Percentiles rank a stretch among this genome's conserved stretches.
Conservation (phyloP, 2,888 invertebrate species). For the Merodon equestris region DNA sequence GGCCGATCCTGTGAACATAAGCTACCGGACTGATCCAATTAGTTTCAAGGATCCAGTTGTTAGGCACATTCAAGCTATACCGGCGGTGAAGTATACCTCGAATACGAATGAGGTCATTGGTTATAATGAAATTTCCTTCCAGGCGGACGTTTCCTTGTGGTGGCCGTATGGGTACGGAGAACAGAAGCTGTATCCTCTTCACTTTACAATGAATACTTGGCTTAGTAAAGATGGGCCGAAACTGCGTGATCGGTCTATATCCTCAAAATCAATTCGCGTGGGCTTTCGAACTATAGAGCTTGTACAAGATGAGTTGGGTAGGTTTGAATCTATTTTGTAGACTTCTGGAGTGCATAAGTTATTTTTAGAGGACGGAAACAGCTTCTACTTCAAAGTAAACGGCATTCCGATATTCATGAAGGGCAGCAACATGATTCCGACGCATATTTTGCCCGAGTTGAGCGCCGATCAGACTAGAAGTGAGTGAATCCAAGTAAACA, state of each 20-base stretch:
- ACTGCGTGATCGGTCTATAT: constrained; percentile 73
- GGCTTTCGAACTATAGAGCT: constrained; percentile 94
- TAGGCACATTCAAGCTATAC: constrained; percentile 74
- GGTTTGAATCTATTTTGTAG: not conserved
- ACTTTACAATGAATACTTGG: constrained; percentile 80
- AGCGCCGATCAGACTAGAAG: constrained; percentile 80
- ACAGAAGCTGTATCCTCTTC: constrained; percentile 87
- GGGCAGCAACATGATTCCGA: constrained; percentile 96
- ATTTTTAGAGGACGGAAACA: constrained; percentile 81
- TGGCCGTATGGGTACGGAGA: constrained; percentile 97
- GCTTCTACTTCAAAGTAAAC: constrained; percentile 94
- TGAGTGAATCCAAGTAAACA: constrained; percentile 70
- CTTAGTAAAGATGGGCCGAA: constrained; percentile 68
- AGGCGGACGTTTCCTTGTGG: constrained; percentile 85
- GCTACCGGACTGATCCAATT: constrained; percentile 70
- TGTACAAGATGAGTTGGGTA: constrained; percentile 83
- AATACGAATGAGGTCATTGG: too few relatives aligned
- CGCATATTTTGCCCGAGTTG: constrained; percentile 89
- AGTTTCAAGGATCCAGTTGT: constrained; percentile 73
- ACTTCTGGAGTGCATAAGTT: too few relatives aligned
- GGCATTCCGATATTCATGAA: constrained; percentile 94
- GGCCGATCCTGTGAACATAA: constrained; percentile 72
- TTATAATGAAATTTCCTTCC: not conserved
- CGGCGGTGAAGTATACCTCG: constrained; percentile 71
- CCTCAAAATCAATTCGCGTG: constrained; percentile 82